phyloP scores from a whole-genome alignment of 2,888 invertebrate species.

The Eretmocerus hayati region DNA sequence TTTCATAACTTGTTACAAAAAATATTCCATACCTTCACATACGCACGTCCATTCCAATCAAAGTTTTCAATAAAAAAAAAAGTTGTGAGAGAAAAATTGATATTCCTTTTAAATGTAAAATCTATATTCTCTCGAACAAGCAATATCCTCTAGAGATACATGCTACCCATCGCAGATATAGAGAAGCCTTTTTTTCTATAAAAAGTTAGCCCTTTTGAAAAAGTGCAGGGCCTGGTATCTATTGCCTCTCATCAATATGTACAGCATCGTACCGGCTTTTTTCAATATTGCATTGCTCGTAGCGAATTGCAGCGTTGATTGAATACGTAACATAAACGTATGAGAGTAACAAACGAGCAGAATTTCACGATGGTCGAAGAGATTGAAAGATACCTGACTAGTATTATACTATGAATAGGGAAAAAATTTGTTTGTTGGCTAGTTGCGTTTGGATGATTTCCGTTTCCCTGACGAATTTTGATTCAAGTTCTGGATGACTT shows the following conservation, averaged over 20 bases:
- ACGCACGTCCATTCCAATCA: too few relatives aligned
- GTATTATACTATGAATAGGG: too few relatives aligned
- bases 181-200: background rate
- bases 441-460: too few relatives aligned
- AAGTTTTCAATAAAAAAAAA: constrained; percentile 4
- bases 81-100: too few relatives aligned
- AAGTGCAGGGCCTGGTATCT: constrained; percentile 18
- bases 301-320: constrained; percentile 13
- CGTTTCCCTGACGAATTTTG: too few relatives aligned
- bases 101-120: constrained; percentile 8
- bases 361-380: background rate
- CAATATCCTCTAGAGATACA: constrained; percentile 20
- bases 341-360: background rate
- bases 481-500: too few relatives aligned
- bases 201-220: too few relatives aligned
- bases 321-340: constrained; percentile 12
- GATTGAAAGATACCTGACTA: background rate
- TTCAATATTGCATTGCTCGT: constrained; percentile 14
- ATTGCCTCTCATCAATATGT: constrained; percentile 8
- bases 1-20: too few relatives aligned
- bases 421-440: too few relatives aligned
- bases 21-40: too few relatives aligned
- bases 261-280: constrained; percentile 9
- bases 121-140: constrained; percentile 14
- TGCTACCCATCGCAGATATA: constrained; percentile 10